These are phyloP conservation scores for Formicarius rufipectus DNA, from an alignment of 2,113 vertebrate species.

Conservation along the genomic window DNA sequence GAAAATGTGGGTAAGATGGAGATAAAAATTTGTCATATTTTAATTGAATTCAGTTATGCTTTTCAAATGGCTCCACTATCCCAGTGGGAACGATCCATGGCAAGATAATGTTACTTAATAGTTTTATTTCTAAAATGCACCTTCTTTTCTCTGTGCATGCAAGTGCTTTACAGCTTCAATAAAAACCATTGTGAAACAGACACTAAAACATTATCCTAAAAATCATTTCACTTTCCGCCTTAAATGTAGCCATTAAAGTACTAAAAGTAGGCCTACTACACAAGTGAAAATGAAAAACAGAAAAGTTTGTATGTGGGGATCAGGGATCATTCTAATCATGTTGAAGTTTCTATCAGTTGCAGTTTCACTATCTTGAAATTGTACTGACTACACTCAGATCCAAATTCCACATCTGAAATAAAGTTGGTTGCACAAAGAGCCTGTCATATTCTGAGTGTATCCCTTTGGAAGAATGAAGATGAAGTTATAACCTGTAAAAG, in stretches of 20 bases:
- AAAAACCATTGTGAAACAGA: conserved; percentile 58
- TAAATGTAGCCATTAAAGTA: conserved; percentile 46
- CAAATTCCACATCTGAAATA: not conserved
- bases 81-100: conserved; percentile 45
- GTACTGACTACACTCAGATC: not conserved
- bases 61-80: conserved; percentile 22
- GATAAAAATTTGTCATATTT: conserved; percentile 42
- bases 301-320: not conserved
- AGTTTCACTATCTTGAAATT: not conserved
- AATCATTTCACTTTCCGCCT: conserved; percentile 28
- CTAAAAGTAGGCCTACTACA: conserved; percentile 16
- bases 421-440: not conserved
- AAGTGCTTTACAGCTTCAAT: conserved; percentile 55
- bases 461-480: not conserved
- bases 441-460: not conserved
- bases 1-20: not conserved
- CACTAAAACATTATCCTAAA: conserved; percentile 42
- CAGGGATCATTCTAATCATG: not conserved
- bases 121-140: conserved; percentile 58
- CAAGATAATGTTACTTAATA: conserved; percentile 63
- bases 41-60: conserved; percentile 37
- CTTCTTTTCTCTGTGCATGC: conserved; percentile 11
- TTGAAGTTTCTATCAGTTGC: not conserved
- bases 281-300: not conserved
- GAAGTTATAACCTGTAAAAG: not conserved